phyloP scores from a whole-genome alignment of 2,797 vertebrate species.

The Pipistrellus nathusii region DNA sequence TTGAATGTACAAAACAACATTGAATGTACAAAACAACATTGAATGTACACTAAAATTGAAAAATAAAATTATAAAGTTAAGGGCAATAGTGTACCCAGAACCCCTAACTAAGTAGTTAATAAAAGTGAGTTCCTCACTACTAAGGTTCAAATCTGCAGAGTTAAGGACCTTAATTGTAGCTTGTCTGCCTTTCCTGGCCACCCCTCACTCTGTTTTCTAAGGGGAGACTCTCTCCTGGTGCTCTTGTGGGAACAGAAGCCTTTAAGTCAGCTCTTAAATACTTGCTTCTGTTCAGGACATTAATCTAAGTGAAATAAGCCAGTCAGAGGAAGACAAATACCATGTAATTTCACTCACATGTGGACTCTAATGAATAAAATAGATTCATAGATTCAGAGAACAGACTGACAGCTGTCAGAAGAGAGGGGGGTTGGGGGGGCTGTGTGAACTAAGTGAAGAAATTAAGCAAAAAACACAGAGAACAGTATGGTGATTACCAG shows the following conservation, averaged over 20 bases:
- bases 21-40: not conserved
- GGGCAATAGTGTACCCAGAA: not conserved
- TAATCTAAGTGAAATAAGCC: not conserved
- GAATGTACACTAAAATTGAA: not conserved
- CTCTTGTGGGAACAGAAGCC: not conserved
- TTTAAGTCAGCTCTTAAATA: not conserved
- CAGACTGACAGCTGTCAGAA: not conserved
- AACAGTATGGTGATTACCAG: not conserved
- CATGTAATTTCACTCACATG: not conserved
- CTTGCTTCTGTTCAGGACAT: not conserved
- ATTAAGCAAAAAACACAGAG: not conserved
- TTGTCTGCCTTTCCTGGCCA: not conserved
- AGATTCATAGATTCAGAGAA: not conserved
- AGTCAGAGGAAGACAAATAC: not conserved
- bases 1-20: not conserved
- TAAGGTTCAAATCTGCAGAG: not conserved
- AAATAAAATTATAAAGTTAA: not conserved
- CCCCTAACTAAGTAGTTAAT: not conserved
- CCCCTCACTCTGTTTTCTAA: not conserved
- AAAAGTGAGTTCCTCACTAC: not conserved
- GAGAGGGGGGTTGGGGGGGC: not conserved
- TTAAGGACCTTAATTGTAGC: not conserved
- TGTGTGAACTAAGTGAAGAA: not conserved
- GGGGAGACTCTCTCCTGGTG: not conserved
- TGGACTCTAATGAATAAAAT: not conserved